Base-by-base conservation (phyloP, 2,888 invertebrate genomes). In the Rambutsinella grinnellia region DNA sequence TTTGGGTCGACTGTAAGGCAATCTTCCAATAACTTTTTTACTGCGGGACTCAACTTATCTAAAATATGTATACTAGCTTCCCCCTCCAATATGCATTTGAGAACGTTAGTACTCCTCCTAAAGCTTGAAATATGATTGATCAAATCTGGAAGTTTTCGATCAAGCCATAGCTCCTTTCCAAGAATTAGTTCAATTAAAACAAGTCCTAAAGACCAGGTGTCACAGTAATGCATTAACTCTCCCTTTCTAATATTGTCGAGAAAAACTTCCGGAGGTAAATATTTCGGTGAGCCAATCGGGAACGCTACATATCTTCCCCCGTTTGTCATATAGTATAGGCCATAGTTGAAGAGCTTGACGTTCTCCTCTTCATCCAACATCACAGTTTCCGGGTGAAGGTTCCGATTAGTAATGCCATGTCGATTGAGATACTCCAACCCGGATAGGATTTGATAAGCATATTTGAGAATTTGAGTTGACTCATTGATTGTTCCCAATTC, bases 151-250 rank as follows among this genome's bases (percentile, higher is more conserved):
- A 94, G 89, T 86, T 94, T 94, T 8, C 93, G 67, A 80, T 90
- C 91, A 56, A 88, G 87, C 94, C 94, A 95, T 6, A 95, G 87
- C 75, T 90, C 88, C 78, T 89, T 89, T 67, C 91, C 90, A 49
- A 96, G 87, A 74, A 93, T 88, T 3, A 95, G 87, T 87, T 98
- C 97, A 0, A 94, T 88, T 36, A 97, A 86, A 75, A 98, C 91
- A 74, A 99, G 92, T n/a, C 97, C 99, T 76, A 96, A 88, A 0
- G 96, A 92, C 99, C 99, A 99, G 27, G 96, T 90, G 87, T 99
- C 99, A 74, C 81, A 84, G 46, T 80, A 82, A 75, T 88, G 88
- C 67, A 85, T 82, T 27, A 84, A 75, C 27, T 84, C 84, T 36
- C 85, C 85, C 63, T 91, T 90, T 56, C 78, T 72, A 17, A 75